phyloP scores from a whole-genome alignment of 2,888 invertebrate species.

The Ariolimax columbianus region DNA sequence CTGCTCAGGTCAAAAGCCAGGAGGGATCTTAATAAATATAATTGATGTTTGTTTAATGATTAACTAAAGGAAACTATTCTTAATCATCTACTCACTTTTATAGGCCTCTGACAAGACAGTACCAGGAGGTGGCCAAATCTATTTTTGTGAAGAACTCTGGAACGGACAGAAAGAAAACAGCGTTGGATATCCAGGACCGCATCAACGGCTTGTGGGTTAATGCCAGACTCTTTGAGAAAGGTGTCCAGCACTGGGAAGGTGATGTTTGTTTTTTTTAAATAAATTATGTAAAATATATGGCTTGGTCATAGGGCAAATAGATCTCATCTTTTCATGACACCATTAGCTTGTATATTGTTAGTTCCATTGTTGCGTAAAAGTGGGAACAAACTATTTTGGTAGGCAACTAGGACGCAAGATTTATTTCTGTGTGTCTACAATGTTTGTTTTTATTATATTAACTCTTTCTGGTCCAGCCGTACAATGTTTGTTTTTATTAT shows the following conservation, averaged over 20 bases:
- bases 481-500: no score
- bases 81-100: neutral
- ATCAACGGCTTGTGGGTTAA: conserved; percentile 84
- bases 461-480: no score
- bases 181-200: conserved; percentile 89
- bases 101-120: conserved; percentile 77
- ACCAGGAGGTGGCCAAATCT: conserved; percentile 84
- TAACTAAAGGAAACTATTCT: neutral
- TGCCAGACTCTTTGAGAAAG: conserved; percentile 79
- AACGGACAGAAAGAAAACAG: conserved; percentile 85
- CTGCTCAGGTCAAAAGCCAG: neutral
- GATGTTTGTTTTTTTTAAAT: neutral
- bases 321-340: no score
- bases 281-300: neutral
- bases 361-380: no score
- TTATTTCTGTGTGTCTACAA: no score
- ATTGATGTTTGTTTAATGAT: no score
- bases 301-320: no score
- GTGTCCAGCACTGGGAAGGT: conserved; percentile 78
- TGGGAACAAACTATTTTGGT: no score
- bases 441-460: no score
- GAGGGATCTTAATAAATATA: neutral
- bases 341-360: no score
- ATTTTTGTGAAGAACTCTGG: conserved; percentile 86
- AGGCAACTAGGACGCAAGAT: no score